phyloP scores from a whole-genome alignment of 2,888 invertebrate genomes.

The Eurytoma adleriae region DNA sequence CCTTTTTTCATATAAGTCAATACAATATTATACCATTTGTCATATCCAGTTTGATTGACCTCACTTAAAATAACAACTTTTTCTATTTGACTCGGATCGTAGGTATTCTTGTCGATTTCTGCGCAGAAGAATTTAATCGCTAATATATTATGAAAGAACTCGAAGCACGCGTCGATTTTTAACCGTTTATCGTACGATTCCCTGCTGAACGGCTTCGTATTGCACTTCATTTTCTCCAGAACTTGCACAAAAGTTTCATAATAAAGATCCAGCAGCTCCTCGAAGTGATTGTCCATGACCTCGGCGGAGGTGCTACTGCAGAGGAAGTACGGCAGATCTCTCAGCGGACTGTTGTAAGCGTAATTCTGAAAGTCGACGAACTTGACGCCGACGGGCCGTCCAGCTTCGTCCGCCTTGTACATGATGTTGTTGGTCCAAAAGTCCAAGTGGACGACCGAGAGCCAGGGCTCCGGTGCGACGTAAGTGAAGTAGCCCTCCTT shows the following conservation, averaged over 20 bases:
- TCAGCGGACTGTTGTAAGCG: constrained; percentile 76
- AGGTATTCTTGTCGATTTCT: constrained; percentile 44
- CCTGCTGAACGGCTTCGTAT: constrained; percentile 65
- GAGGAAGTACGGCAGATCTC: constrained; percentile 79
- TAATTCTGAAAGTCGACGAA: constrained; percentile 81
- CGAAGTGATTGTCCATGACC: constrained; percentile 75
- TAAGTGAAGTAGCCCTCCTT: constrained; percentile 44
- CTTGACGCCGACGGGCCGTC: constrained; percentile 77
- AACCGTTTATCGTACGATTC: constrained; percentile 64
- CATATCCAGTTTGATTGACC: constrained; percentile 24
- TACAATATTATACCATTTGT: constrained; percentile 52
- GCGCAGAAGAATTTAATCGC: constrained; percentile 53
- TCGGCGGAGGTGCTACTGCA: constrained; percentile 77
- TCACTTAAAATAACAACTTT: constrained; percentile 37
- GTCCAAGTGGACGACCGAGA: constrained; percentile 79
- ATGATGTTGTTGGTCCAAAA: constrained; percentile 82
- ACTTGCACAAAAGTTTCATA: constrained; percentile 76
- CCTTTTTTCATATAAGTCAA: constrained; percentile 29
- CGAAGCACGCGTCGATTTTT: constrained; percentile 60
- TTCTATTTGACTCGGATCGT: constrained; percentile 39
- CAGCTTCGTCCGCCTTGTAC: constrained; percentile 75
- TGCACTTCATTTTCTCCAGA: constrained; percentile 74
- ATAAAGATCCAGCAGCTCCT: constrained; percentile 78
- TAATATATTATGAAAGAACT: constrained; percentile 64
- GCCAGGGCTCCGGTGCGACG: constrained; percentile 74